Percentiles rank a stretch among this genome's conserved stretches.
Conservation (phyloP, 2,888 invertebrate genomes). For the Sarcophaga caerulescens region DNA sequence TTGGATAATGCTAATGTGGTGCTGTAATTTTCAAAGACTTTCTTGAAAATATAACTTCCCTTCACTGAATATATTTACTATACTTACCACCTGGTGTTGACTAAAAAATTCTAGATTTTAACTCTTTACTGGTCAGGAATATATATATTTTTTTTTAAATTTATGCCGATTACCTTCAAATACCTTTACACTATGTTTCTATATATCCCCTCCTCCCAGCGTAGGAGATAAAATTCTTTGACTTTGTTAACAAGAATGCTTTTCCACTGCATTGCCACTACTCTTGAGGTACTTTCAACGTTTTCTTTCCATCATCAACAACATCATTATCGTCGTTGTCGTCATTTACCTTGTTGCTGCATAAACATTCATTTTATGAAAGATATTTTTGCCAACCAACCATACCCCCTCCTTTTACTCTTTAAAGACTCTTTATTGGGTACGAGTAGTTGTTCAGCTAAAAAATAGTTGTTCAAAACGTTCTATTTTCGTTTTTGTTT, state of each 20-base stretch:
- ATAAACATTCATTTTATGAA: slow-evolving; percentile 7
- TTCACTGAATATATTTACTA: background rate
- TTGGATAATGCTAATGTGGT: too few species aligned
- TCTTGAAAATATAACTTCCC: too few species aligned
- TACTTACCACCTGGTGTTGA: background rate
- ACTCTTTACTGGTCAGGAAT: background rate
- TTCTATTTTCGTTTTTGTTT: slow-evolving; percentile 12
- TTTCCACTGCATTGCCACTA: background rate
- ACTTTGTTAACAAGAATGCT: slow-evolving; percentile 33
- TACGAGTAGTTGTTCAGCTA: background rate
- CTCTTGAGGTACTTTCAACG: slow-evolving; percentile 8
- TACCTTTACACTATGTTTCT: background rate
- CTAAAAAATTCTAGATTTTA: background rate
- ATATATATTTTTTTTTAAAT: background rate
- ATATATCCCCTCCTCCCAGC: background rate
- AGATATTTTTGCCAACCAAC: slow-evolving; percentile 3
- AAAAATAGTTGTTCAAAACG: slow-evolving; percentile 51
- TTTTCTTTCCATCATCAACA: background rate
- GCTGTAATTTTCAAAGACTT: too few species aligned
- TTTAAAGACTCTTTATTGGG: background rate
- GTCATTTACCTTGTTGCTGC: slow-evolving; percentile 37
- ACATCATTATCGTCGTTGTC: background rate
- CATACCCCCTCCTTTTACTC: background rate
- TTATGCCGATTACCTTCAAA: background rate
- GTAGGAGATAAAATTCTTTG: background rate